Evolutionary conservation across 2,888 invertebrate species (phyloP).

Genomic region (Diplazon laetatorius): DNA sequence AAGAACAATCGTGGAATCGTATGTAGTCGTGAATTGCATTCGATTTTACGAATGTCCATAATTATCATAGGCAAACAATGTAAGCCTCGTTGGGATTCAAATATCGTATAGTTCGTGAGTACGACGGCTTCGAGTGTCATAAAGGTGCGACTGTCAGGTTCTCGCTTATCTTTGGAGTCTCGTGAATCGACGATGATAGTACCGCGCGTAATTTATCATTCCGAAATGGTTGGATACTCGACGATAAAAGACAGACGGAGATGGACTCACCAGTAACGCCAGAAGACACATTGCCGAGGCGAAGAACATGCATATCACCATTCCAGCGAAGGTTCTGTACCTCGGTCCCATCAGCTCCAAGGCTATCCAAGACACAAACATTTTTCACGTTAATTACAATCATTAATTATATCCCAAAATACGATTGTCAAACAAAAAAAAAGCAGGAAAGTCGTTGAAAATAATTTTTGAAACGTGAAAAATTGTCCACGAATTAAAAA

Average conservation of each 20-base stretch:
- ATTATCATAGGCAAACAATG: slow-evolving; percentile 27
- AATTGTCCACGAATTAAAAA: no score
- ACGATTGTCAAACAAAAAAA: no score
- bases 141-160: no score
- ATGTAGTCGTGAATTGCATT: slow-evolving; percentile 11
- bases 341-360: slow-evolving; percentile 87
- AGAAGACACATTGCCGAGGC: slow-evolving; percentile 87
- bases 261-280: slow-evolving; percentile 83
- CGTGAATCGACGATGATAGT: not conserved
- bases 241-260: slow-evolving; percentile 2
- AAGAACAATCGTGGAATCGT: slow-evolving; percentile 11
- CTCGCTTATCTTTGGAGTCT: no score
- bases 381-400: not conserved
- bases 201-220: not conserved
- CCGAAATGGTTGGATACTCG: not conserved
- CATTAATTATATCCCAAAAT: no score
- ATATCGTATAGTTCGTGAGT: no score
- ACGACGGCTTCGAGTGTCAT: no score
- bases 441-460: no score
- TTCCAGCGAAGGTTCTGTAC: slow-evolving; percentile 86
- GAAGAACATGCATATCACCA: slow-evolving; percentile 87
- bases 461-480: no score
- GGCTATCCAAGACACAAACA: slow-evolving; percentile 72
- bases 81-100: slow-evolving; percentile 30
- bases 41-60: slow-evolving; percentile 16